Percentiles rank a stretch among this genome's conserved stretches.
Conservation (phyloP, 2,797 vertebrate genomes). For the Cryptoprocta ferox region DNA sequence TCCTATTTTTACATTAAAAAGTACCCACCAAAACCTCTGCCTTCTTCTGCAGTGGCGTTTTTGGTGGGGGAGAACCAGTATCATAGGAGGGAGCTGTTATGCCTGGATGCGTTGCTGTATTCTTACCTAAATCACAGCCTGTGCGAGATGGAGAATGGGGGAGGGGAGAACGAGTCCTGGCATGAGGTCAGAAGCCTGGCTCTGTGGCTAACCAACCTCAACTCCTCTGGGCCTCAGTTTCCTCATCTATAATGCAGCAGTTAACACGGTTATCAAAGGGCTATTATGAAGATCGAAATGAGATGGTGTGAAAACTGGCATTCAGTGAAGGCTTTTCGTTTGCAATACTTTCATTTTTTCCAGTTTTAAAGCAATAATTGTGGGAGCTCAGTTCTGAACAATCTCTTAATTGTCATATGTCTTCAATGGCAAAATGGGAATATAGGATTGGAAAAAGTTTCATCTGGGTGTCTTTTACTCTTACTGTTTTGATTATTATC, state of each 20-base stretch:
- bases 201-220: background rate
- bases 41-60: background rate
- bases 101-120: fast-evolving
- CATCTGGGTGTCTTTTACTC: background rate
- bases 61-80: background rate
- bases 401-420: background rate
- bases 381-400: background rate
- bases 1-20: background rate
- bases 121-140: background rate
- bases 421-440: background rate
- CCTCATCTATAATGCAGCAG: background rate
- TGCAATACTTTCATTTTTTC: background rate
- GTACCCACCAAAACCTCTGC: background rate
- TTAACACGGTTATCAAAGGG: background rate
- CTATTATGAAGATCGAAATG: background rate
- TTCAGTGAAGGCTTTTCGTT: background rate
- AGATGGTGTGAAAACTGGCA: fast-evolving
- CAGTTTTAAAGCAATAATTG: background rate
- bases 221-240: background rate
- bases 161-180: no score
- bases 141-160: no score
- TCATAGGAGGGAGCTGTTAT: fast-evolving
- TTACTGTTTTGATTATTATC: background rate
- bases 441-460: background rate
- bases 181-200: background rate